Base-by-base conservation (phyloP, 2,113 vertebrate species). In the Anguilla japonica region DNA sequence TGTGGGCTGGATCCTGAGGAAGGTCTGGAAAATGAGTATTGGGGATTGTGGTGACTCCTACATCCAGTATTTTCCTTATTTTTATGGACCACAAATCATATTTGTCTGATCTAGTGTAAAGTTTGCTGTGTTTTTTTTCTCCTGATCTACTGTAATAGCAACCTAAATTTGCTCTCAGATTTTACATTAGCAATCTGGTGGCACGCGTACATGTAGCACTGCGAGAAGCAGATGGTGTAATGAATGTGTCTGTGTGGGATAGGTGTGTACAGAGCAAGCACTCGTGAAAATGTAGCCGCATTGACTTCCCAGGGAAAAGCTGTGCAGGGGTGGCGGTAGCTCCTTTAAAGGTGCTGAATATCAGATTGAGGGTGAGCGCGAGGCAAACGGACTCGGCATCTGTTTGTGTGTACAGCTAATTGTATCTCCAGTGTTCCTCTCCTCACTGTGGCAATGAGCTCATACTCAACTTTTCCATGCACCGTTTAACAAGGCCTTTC, bases 361-460 rank as follows among this genome's bases (percentile, higher is more conserved):
- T 15, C 15, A 67, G 53, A 82, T 26, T n/a, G 41, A 46, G 41
- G 13, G 34, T 26, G 46, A 20, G 71, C 22, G 41, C 20, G 8
- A 79, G 22, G 89, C 81, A 81, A 86, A 93, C 92, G 92, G 93
- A 89, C n/a, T 86, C 86, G 84, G 89, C 89, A 39, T 92, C 89
- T 84, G 83, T 53, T 83, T 88, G 86, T 88, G 91, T 91, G 91
- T 83, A 92, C 88, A 93, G 91, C 90, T 91, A 92, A 92, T 88
- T 90, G 89, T 4, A 87, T 56, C 89, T 91, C 86, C 89, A 83
- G 90, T 90, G 94, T 93, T 93, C 92, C 93, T 85, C 29, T 75
- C 56, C 82, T 94, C 91, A 93, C 56, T 81, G 89, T 93, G 92
- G 95, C 92, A 93, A 93, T 95, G 93, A 93, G 89, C 91, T 92